Evolutionary conservation across 2,888 invertebrate species (phyloP).

Genomic region (Cerastis rubricosa): DNA sequence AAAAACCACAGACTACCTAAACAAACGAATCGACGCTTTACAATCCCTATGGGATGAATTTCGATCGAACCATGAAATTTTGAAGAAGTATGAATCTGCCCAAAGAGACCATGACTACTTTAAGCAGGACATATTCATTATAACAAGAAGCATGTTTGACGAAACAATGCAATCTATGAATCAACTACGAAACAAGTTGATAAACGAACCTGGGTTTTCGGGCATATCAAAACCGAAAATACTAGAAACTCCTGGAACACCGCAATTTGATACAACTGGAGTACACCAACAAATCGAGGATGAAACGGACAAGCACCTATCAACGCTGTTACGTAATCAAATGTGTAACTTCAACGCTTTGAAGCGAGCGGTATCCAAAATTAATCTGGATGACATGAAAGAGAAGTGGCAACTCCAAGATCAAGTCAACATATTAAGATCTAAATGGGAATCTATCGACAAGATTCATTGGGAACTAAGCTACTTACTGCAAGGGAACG

Average conservation of each 20-base stretch:
- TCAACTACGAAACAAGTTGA: background rate
- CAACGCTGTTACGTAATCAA: conserved; percentile 8
- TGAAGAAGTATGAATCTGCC: no score
- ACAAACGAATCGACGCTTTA: no score
- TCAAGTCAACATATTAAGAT: background rate
- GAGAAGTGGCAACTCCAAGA: conserved; percentile 10
- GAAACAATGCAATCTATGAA: conserved; percentile 3
- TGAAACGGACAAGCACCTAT: background rate
- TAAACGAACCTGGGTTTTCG: background rate
- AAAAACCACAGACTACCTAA: no score
- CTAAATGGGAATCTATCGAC: background rate
- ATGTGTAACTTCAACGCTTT: conserved; percentile 18
- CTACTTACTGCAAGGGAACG: background rate
- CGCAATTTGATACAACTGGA: background rate
- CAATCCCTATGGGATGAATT: no score
- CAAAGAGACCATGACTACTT: conserved; percentile 8
- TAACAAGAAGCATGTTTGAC: conserved; percentile 16
- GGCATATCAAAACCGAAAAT: background rate
- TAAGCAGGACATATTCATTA: background rate
- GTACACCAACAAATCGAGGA: background rate
- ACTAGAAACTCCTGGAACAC: background rate
- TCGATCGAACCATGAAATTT: no score
- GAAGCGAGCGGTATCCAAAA: no score
- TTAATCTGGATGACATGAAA: background rate
- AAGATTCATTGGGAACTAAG: conserved; percentile 9